Conservation (phyloP, 2,113 vertebrate species). For the Girardinichthys multiradiatus region DNA sequence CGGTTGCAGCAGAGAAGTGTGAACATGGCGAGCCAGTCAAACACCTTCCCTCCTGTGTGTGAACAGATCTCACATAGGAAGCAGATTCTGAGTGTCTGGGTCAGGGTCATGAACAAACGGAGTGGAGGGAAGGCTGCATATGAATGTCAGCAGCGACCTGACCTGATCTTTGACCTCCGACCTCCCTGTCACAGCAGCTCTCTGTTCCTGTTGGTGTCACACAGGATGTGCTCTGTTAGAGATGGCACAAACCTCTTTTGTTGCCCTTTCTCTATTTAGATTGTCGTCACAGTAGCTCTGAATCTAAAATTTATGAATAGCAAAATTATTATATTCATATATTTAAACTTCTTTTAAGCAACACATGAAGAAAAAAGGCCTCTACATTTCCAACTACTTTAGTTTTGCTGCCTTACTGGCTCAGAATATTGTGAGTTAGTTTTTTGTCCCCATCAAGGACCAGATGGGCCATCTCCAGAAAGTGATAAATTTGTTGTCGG, state of each 20-base stretch:
- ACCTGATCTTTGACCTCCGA: constrained; percentile 53
- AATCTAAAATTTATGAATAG: neutral
- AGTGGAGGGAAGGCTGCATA: constrained; percentile 36
- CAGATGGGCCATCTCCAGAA: constrained; percentile 52
- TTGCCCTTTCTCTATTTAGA: neutral
- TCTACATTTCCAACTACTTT: neutral
- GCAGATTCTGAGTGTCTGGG: constrained; percentile 65
- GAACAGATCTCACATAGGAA: constrained; percentile 66
- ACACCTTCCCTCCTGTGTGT: constrained; percentile 47
- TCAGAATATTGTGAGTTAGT: constrained; percentile 1
- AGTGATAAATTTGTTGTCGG: constrained; percentile 37
- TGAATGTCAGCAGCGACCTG: constrained; percentile 50
- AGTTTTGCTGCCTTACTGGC: constrained; percentile 6
- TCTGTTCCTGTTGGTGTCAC: constrained; percentile 48
- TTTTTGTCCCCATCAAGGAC: constrained; percentile 27
- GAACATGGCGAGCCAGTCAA: constrained; percentile 10
- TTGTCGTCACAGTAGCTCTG: constrained; percentile 3
- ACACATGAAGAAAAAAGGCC: neutral
- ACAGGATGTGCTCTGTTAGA: constrained; percentile 62
- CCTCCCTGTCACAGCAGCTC: constrained; percentile 49
- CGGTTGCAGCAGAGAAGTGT: neutral
- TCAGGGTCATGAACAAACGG: constrained; percentile 52
- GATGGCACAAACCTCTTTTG: neutral
- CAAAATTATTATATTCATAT: neutral
- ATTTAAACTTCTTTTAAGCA: constrained; percentile 12